Evolutionary conservation across 2,888 invertebrate species (phyloP), one percentile per base, ranked within the genome.

Genomic region (Pristionchus fissidentatus): DNA sequence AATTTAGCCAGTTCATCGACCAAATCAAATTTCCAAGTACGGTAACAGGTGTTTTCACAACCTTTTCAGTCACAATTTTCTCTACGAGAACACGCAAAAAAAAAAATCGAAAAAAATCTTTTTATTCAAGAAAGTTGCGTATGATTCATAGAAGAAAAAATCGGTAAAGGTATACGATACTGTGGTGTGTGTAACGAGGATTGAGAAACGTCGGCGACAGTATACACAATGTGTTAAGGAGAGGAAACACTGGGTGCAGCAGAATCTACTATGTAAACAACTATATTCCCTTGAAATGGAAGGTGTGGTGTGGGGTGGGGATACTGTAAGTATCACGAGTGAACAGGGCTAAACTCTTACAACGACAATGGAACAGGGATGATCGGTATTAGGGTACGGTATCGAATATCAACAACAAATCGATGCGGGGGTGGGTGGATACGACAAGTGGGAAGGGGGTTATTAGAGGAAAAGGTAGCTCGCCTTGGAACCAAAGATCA

Each of bases 41-140:
- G 32, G 4, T 70, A 1, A 41, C 8, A 70, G 70, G 70, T n/a
- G 41, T 22, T 15, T 43, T 26, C 8, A 26, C 70, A n/a, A 70
- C 70, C 70, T 70, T 41, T 70, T 26, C 22, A 38, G 41, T 38
- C 26, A 57, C 35, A n/a, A n/a, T n/a, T n/a, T n/a, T n/a, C n/a
- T n/a, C n/a, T 70, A 1, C 13, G 26, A 38, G 66, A n/a, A 38
- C 26, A 35, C 10, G 70, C 19, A 41, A 22, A 10, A 35, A 0
- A 35, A 70, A 70, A 0, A 1, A 43, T 43, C 29, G 19, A 41
- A 8, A n/a, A 41, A 70, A 70, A 41, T 70, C 22, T 41, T n/a
- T 70, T 70, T 70, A 70, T 70, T n/a, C 70, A 66, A 70, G n/a
- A n/a, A n/a, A n/a, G 41, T 70, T 70, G 70, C 70, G 70, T 70